phyloP scores from a whole-genome alignment of 1,140 invertebrate species.

The Heliothis subflexa region DNA sequence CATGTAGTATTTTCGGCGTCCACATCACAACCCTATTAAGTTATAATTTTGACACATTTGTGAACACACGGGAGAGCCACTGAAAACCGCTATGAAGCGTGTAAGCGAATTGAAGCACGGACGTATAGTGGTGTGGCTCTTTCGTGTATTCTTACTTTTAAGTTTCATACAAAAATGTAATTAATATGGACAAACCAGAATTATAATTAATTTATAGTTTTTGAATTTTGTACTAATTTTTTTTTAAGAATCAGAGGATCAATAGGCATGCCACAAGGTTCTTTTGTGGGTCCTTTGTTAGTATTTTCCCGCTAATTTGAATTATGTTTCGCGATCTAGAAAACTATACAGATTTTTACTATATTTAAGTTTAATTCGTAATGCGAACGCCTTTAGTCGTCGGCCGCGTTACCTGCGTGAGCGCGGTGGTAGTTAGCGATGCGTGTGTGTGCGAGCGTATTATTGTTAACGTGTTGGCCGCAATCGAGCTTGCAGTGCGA shows the following conservation, averaged over 20 bases:
- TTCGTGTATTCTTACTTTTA: conserved; percentile 5
- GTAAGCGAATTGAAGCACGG: conserved; percentile 41
- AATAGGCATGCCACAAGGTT: conserved; percentile 3
- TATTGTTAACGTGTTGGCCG: conserved; percentile 87
- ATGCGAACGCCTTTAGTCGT: conserved; percentile 62
- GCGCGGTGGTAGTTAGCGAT: conserved; percentile 84
- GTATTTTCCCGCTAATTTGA: neutral
- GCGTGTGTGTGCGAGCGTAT: conserved; percentile 85
- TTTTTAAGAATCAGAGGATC: neutral
- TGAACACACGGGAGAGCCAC: conserved; percentile 34
- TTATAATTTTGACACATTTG: conserved; percentile 6
- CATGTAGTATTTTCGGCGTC: conserved; percentile 62
- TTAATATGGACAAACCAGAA: no score
- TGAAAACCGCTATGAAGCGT: conserved; percentile 40
- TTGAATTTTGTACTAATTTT: neutral
- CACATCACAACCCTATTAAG: conserved; percentile 59
- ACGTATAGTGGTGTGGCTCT: conserved; percentile 44
- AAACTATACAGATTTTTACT: no score
- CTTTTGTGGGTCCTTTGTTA: neutral
- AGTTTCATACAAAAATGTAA: no score
- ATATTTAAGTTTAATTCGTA: conserved; percentile 28
- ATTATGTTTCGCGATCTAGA: no score
- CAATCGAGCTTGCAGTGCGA: conserved; percentile 84
- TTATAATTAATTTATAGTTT: no score
- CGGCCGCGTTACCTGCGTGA: conserved; percentile 86